phyloP scores from a whole-genome alignment of 2,113 vertebrate genomes.

The Leucosticte australis region DNA sequence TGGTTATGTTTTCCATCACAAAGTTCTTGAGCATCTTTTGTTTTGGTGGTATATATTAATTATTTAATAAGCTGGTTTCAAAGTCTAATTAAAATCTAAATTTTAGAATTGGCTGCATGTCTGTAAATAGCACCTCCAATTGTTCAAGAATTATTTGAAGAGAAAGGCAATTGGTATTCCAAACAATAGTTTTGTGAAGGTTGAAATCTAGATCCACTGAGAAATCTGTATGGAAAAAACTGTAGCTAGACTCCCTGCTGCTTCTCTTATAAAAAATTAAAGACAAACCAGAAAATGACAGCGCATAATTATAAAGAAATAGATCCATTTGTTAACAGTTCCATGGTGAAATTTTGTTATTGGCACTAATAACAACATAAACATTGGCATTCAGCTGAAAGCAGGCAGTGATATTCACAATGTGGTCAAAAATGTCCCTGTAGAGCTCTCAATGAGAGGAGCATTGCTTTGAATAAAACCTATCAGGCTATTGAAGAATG shows the following conservation, averaged over 20 bases:
- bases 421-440: background rate
- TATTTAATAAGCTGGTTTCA: background rate
- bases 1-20: background rate
- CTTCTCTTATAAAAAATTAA: background rate
- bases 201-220: background rate
- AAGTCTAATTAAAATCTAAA: background rate
- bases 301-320: background rate
- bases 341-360: background rate
- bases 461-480: background rate
- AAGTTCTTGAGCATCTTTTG: background rate
- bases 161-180: background rate
- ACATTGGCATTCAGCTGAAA: background rate
- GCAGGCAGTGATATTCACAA: background rate
- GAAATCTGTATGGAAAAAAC: background rate
- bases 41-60: background rate
- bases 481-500: background rate
- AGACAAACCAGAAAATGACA: slow-evolving; percentile 1
- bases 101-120: background rate
- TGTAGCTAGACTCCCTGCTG: background rate
- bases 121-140: background rate
- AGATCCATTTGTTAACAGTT: background rate
- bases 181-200: background rate
- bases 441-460: background rate
- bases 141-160: background rate
- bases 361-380: background rate